A percentile compares a stretch with the other conserved stretches of the same genome.
Conservation (phyloP, 2,113 vertebrate genomes). For the Eublepharis macularius region DNA sequence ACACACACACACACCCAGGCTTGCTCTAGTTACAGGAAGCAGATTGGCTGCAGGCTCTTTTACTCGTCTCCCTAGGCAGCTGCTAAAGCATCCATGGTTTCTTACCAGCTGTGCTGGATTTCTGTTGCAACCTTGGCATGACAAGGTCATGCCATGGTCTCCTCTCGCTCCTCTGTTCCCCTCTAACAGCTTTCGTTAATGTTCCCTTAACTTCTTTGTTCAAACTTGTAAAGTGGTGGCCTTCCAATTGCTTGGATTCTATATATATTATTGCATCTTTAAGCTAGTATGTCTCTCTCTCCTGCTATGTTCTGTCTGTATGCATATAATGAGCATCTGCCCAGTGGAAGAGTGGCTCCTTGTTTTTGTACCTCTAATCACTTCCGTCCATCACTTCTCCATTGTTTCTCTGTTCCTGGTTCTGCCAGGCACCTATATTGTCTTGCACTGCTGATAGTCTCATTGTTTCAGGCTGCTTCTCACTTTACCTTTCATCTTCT, state of each 20-base stretch:
- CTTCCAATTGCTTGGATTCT: not conserved
- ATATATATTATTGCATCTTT: not conserved
- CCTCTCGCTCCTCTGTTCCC: not conserved
- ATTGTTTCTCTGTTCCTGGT: not conserved
- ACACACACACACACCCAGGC: slow-evolving; percentile 43
- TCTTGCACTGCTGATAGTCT: not conserved
- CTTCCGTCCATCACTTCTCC: not conserved
- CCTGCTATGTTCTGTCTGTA: not conserved
- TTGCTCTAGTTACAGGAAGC: slow-evolving; percentile 56
- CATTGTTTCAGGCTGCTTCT: not conserved
- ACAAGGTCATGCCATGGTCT: slow-evolving; percentile 17
- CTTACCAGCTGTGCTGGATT: not conserved
- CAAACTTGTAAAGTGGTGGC: not conserved
- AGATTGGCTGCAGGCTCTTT: slow-evolving; percentile 40
- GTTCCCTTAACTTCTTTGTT: slow-evolving; percentile 4
- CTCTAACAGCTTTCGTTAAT: slow-evolving; percentile 18
- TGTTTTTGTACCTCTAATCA: not conserved
- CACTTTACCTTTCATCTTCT: not conserved
- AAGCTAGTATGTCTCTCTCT: not conserved
- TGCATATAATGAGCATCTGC: slow-evolving; percentile 1
- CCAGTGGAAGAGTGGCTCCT: not conserved
- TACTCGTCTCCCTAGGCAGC: slow-evolving; percentile 57
- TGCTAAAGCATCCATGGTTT: slow-evolving; percentile 14
- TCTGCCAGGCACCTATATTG: not conserved
- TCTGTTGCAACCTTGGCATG: not conserved